Conservation (phyloP, 2,113 vertebrate species). For the Scytalopus superciliaris region DNA sequence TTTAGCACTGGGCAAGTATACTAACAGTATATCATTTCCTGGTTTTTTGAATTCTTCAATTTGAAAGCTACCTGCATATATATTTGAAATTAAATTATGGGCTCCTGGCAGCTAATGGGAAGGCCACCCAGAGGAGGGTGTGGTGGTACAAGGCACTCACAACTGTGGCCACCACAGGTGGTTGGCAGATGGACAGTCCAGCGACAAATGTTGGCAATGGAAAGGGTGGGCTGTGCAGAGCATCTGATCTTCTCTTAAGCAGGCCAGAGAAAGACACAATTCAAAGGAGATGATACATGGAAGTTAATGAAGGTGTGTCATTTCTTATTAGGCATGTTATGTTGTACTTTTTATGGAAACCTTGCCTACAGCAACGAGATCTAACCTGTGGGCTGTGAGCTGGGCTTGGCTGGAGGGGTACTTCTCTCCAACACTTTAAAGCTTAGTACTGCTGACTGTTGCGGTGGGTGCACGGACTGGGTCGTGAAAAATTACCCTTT, state of each 20-base stretch:
- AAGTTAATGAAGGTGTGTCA: neutral
- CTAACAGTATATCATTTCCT: neutral
- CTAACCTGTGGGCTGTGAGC: neutral
- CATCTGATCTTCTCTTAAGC: neutral
- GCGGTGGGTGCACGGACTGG: neutral
- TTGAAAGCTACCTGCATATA: neutral
- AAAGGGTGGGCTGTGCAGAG: neutral
- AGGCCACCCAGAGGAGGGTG: neutral
- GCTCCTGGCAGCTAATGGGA: neutral
- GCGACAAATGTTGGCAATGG: neutral
- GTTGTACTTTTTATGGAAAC: neutral
- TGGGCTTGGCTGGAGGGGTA: neutral
- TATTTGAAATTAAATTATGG: slow-evolving; percentile 1
- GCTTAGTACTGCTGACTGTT: neutral
- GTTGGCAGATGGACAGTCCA: neutral
- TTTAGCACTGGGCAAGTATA: neutral
- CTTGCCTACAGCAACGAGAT: neutral
- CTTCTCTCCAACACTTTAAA: neutral
- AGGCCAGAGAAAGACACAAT: neutral
- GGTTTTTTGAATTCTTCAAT: neutral
- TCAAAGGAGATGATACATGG: neutral
- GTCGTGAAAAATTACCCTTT: neutral
- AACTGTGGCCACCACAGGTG: neutral
- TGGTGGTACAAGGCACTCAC: neutral
- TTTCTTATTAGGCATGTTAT: neutral